Evolutionary conservation across 2,888 invertebrate genomes (phyloP), one percentile per base, ranked within the genome.

Genomic region (Masnerella sp.): DNA sequence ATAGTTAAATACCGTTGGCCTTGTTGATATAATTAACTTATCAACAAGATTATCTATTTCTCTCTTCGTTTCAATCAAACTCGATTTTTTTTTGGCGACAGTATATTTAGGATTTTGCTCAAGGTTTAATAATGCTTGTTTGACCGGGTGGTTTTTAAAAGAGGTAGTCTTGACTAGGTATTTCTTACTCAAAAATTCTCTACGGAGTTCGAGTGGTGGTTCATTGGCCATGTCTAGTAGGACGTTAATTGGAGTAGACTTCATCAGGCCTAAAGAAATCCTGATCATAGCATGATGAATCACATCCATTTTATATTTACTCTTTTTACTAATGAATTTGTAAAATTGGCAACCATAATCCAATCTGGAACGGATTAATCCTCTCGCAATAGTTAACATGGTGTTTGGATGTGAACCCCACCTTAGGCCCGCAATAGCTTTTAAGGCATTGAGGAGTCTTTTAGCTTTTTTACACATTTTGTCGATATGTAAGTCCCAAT

Each of bases 211-310:
- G 9, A 61, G 12, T 8, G 61, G 49, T 5, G 20, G 11, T 30
- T 61, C 49, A 3, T 14, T 0, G 2, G 49, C 38, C 18, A 40
- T 11, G 14, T 61, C 61, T 0, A 61, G n/a, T 12, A 61, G 8
- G 1, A 61, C 36, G 9, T 51, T 62, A 1, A 36, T 47, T 7
- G 47, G 47, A 8, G 47, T 59, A 3, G 59, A 36, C 12, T 47
- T 59, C 59, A 62, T 62, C 22, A 62, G 7, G n/a, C 51, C 51
- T 3, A 62, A n/a, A 7, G 59, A 18, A 2, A 17, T 49, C 9
- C 47, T 20, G 1, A 61, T 5, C 4, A 49, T 40, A 4, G 61
- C 61, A 30, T 30, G 40, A 4, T 61, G 61, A 5, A 49, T 17
- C 0, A 8, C 17, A 15, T 61, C 40, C 1, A 49, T 9, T 18